Conservation (phyloP, 2,797 vertebrate species). For the Xiphophorus birchmanni region DNA sequence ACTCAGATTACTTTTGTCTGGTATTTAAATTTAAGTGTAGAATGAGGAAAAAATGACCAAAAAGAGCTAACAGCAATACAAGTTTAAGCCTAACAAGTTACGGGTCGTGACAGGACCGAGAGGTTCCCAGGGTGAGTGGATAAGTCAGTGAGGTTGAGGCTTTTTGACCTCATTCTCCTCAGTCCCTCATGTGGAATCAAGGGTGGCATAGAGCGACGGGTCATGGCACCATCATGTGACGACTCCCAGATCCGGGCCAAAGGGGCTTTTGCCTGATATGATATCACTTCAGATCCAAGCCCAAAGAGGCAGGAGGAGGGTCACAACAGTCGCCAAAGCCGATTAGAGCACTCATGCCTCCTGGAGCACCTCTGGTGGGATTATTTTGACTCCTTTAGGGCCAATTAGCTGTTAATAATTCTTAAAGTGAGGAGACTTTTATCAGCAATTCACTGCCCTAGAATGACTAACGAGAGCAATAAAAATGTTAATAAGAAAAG, state of each 20-base stretch:
- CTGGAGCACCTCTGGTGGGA: conserved; percentile 58
- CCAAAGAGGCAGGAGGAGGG: conserved; percentile 66
- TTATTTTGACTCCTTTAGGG: conserved; percentile 74
- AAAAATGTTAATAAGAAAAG: conserved; percentile 35
- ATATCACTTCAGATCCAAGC: conserved; percentile 78
- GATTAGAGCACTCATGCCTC: conserved; percentile 72
- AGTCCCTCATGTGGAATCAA: conserved; percentile 67
- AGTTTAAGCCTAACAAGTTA: conserved; percentile 67
- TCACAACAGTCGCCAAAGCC: conserved; percentile 80
- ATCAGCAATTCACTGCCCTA: conserved; percentile 72
- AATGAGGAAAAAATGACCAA: background rate
- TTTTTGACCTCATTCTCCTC: conserved; percentile 73
- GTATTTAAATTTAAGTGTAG: background rate
- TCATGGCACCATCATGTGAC: conserved; percentile 79
- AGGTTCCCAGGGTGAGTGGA: conserved; percentile 80
- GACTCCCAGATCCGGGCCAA: conserved; percentile 50
- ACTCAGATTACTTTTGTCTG: background rate
- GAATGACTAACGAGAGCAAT: conserved; percentile 77
- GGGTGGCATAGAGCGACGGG: conserved; percentile 48
- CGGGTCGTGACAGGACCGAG: conserved; percentile 69
- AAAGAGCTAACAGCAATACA: conserved; percentile 56
- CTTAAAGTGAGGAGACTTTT: conserved; percentile 73
- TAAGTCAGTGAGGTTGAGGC: conserved; percentile 73
- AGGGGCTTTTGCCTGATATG: conserved; percentile 71
- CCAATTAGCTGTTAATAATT: conserved; percentile 83